A percentile compares a stretch with the other conserved stretches of the same genome.
phyloP scores from a whole-genome alignment of 1,140 invertebrate genomes.

The Pseudomyrmex gracilis region DNA sequence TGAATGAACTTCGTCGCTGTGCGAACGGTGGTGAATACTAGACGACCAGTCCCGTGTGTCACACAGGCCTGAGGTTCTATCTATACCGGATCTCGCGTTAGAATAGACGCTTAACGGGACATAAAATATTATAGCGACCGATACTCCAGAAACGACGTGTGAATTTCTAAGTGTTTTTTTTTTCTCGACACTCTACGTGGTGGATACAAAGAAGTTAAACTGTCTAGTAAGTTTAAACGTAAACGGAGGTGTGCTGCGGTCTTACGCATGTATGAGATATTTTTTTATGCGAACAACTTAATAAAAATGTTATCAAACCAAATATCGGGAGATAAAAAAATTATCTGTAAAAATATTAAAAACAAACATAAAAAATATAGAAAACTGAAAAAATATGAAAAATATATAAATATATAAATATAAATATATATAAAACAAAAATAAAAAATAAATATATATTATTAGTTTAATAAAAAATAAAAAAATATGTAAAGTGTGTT shows the following conservation, averaged over 20 bases:
- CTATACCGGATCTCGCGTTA: neutral
- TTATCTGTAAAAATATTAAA: too few species aligned
- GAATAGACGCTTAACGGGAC: conserved; percentile 29
- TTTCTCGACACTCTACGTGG: neutral
- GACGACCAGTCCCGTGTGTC: neutral
- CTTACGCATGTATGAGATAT: too few species aligned
- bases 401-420: too few species aligned
- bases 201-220: neutral
- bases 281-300: too few species aligned
- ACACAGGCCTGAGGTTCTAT: conserved; percentile 5
- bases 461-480: too few species aligned
- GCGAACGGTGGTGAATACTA: conserved; percentile 54
- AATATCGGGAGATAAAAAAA: too few species aligned
- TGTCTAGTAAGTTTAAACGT: neutral
- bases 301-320: too few species aligned
- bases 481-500: too few species aligned
- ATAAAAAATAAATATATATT: too few species aligned
- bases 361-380: too few species aligned
- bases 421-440: too few species aligned
- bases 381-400: too few species aligned
- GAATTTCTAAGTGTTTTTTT: conserved; percentile 2
- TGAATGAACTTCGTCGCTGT: conserved; percentile 75
- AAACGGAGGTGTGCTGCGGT: neutral
- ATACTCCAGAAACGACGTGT: conserved; percentile 18
- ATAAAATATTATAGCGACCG: conserved; percentile 11